Conservation (phyloP, 92 coral and sea anemone genomes). For the Palythoa caribaeorum region DNA sequence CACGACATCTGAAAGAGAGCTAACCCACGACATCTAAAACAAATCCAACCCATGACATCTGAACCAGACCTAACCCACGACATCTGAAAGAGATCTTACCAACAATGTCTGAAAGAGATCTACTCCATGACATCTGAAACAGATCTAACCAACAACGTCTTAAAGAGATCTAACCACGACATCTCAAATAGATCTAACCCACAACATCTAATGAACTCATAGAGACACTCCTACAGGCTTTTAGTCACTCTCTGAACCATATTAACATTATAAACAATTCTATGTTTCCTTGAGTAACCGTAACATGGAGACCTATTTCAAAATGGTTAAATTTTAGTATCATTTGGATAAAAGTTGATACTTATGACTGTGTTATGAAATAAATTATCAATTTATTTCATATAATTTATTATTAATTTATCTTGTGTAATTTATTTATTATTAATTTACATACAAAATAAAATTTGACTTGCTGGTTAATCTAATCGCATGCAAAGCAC, state of each 20-base stretch:
- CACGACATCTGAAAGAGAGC: too few relatives aligned
- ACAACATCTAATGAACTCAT: too few relatives aligned
- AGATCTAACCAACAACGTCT: too few relatives aligned
- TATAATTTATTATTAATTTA: too few relatives aligned
- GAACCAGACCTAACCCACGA: too few relatives aligned
- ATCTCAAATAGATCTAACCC: too few relatives aligned
- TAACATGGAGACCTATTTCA: background rate
- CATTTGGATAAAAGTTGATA: background rate
- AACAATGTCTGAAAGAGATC: too few relatives aligned
- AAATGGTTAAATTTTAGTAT: background rate
- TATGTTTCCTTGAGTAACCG: conserved; percentile 34
- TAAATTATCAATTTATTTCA: background rate
- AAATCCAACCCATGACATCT: too few relatives aligned
- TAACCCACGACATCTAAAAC: too few relatives aligned
- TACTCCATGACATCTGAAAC: too few relatives aligned
- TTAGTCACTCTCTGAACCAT: background rate
- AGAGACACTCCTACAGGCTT: background rate
- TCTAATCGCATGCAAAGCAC: background rate
- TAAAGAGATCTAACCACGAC: too few relatives aligned
- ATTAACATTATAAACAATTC: background rate
- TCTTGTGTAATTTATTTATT: too few relatives aligned
- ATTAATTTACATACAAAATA: background rate
- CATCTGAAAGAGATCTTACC: background rate
- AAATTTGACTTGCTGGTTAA: background rate
- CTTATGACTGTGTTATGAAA: background rate